These are phyloP conservation scores for Pampus argenteus DNA, from an alignment of 2,797 vertebrate genomes.

Conservation along the genomic window DNA sequence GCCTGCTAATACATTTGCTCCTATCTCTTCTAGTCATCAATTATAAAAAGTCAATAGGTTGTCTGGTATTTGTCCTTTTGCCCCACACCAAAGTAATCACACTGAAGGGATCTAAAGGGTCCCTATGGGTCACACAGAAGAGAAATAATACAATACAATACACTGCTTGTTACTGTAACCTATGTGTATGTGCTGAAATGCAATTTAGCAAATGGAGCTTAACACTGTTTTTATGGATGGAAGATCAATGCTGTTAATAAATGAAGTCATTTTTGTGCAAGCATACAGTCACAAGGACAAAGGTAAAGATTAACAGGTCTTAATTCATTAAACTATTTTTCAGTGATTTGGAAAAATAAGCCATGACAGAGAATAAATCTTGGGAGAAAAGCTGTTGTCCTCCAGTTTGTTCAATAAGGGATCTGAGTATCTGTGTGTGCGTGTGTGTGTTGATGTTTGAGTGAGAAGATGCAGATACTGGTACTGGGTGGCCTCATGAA, in stretches of 20 bases:
- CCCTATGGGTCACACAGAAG: conserved; percentile 42
- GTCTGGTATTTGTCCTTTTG: conserved; percentile 51
- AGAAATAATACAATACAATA: conserved; percentile 15
- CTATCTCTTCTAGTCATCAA: conserved; percentile 26
- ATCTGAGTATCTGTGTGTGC: conserved; percentile 14
- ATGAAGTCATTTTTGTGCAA: conserved; percentile 28
- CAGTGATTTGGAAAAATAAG: conserved; percentile 1
- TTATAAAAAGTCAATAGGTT: conserved; percentile 17
- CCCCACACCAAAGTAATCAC: conserved; percentile 47
- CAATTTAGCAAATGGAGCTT: conserved; percentile 61
- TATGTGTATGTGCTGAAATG: conserved; percentile 8
- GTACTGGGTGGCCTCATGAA: conserved; percentile 72
- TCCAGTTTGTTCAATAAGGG: conserved; percentile 32
- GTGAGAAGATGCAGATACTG: conserved; percentile 71
- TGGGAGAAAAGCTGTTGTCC: conserved; percentile 35
- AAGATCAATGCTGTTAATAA: conserved; percentile 50
- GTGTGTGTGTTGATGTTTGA: conserved; percentile 39
- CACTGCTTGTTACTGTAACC: conserved; percentile 21
- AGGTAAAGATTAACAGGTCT: conserved; percentile 37
- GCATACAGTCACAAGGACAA: conserved; percentile 3
- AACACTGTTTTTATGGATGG: conserved; percentile 32
- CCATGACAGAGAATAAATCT: conserved; percentile 14
- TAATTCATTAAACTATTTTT: conserved; percentile 25
- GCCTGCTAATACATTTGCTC: conserved; percentile 3
- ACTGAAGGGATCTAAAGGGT: conserved; percentile 40